These are phyloP conservation scores for Tetragnatha versicolor DNA, from an alignment of 1,140 invertebrate genomes.

Conservation along the genomic window DNA sequence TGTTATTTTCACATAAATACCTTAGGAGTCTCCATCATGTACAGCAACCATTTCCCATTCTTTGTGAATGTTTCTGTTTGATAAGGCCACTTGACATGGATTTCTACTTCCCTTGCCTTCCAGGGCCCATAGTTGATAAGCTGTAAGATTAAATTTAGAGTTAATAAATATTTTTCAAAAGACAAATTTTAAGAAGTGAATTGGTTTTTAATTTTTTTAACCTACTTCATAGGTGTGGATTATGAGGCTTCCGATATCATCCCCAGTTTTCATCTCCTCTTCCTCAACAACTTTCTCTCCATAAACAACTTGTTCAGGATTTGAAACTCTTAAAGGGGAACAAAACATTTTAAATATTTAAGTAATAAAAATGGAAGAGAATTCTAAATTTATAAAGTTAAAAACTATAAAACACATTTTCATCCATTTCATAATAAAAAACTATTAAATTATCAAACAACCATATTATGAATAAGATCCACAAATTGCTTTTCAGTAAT, in stretches of 20 bases:
- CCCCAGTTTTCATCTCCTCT: conserved; percentile 79
- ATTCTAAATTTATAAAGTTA: too few species aligned
- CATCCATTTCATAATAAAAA: too few species aligned
- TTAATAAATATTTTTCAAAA: background rate
- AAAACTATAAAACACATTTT: too few species aligned
- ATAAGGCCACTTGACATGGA: conserved; percentile 88
- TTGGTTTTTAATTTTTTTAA: conserved; percentile 58
- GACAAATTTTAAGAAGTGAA: background rate
- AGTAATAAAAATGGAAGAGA: too few species aligned
- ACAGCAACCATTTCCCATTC: conserved; percentile 88
- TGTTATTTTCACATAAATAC: too few species aligned
- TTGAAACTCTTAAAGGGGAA: conserved; percentile 68
- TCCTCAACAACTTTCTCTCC: conserved; percentile 83
- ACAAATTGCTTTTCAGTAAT: background rate
- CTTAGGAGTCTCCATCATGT: conserved; percentile 80
- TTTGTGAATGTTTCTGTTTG: conserved; percentile 80
- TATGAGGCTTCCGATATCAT: conserved; percentile 84
- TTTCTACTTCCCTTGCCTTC: conserved; percentile 77
- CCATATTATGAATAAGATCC: background rate
- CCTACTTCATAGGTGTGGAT: conserved; percentile 83
- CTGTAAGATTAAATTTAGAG: conserved; percentile 58
- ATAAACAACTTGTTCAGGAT: conserved; percentile 83
- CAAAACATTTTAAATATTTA: too few species aligned
- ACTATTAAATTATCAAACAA: too few species aligned
- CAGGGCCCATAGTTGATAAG: conserved; percentile 83